Evolutionary conservation across 2,113 vertebrate genomes (phyloP).

Genomic region (Cyprinus carpio): DNA sequence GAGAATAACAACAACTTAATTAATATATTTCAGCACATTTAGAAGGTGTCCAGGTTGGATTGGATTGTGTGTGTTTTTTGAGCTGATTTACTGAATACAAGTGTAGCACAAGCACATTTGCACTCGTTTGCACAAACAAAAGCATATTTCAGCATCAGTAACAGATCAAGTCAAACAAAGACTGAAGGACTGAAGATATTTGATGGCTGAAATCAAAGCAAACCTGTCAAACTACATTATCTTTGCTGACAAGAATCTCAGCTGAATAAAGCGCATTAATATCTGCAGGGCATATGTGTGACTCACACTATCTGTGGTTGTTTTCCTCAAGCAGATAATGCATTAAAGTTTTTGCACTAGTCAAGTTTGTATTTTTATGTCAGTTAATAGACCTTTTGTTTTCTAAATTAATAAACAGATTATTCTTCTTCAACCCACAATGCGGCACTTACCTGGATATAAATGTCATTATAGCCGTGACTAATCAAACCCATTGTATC

Average conservation of each 20-base stretch:
- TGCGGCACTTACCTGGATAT: not conserved
- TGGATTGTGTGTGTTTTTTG: conserved; percentile 3
- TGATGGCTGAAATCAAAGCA: conserved; percentile 60
- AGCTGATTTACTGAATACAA: not conserved
- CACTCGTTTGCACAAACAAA: not conserved
- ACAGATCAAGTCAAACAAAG: conserved; percentile 55
- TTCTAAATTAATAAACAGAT: too few relatives aligned
- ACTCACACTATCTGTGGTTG: conserved; percentile 52
- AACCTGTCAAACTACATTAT: conserved; percentile 65
- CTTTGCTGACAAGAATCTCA: conserved; percentile 55
- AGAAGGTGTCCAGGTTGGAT: not conserved
- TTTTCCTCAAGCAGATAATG: conserved; percentile 54
- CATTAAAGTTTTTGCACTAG: conserved; percentile 51
- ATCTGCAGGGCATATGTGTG: conserved; percentile 51
- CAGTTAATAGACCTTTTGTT: not conserved
- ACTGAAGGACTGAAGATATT: conserved; percentile 43
- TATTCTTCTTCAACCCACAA: not conserved
- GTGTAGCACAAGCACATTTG: conserved; percentile 6
- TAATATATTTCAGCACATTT: conserved; percentile 11
- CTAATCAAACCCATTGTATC: not conserved
- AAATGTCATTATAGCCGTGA: not conserved
- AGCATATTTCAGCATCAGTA: conserved; percentile 55
- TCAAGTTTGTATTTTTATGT: conserved; percentile 57
- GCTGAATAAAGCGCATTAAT: conserved; percentile 54
- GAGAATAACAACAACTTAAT: conserved; percentile 8